A percentile compares a stretch with the other conserved stretches of the same genome.
Conservation (phyloP, 2,797 vertebrate genomes). For the Meda fulgida region DNA sequence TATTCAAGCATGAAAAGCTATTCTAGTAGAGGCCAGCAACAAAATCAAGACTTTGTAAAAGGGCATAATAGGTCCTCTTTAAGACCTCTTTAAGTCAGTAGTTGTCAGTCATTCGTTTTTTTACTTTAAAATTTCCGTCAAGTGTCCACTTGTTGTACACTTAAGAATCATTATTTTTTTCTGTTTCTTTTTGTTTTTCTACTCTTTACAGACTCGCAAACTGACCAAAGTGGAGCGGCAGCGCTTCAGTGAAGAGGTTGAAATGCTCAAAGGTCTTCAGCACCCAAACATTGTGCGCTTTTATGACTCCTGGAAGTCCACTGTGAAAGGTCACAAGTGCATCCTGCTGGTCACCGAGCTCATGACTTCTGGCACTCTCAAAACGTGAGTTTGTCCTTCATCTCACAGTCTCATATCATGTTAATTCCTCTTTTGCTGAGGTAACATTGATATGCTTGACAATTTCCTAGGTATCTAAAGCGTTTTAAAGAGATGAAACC, state of each 20-base stretch:
- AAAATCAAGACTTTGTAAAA: background rate
- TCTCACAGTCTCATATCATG: background rate
- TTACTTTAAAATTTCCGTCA: background rate
- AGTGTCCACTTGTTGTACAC: background rate
- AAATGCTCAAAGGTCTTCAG: conserved; percentile 98
- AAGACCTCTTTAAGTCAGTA: background rate
- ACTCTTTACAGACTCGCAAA: conserved; percentile 85
- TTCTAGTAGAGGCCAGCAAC: background rate
- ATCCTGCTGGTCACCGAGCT: conserved; percentile 96
- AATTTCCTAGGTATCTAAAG: conserved; percentile 86
- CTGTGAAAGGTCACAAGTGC: conserved; percentile 92
- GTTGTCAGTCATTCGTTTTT: background rate
- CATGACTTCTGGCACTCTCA: conserved; percentile 98
- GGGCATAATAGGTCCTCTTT: background rate
- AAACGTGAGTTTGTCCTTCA: conserved; percentile 85
- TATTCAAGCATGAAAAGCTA: background rate
- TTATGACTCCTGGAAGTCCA: conserved; percentile 97
- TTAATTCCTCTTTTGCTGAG: background rate
- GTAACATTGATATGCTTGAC: background rate
- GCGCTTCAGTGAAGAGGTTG: conserved; percentile 96
- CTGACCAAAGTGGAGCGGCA: conserved; percentile 92
- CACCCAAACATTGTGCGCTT: conserved; percentile 98
- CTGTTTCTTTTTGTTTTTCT: background rate
- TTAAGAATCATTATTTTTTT: background rate
- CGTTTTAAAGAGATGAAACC: conserved; percentile 98